Percentiles rank a stretch among this genome's conserved stretches.
Evolutionary conservation across 2,113 vertebrate genomes (phyloP).

Genomic region (Vulpes ferrilata): DNA sequence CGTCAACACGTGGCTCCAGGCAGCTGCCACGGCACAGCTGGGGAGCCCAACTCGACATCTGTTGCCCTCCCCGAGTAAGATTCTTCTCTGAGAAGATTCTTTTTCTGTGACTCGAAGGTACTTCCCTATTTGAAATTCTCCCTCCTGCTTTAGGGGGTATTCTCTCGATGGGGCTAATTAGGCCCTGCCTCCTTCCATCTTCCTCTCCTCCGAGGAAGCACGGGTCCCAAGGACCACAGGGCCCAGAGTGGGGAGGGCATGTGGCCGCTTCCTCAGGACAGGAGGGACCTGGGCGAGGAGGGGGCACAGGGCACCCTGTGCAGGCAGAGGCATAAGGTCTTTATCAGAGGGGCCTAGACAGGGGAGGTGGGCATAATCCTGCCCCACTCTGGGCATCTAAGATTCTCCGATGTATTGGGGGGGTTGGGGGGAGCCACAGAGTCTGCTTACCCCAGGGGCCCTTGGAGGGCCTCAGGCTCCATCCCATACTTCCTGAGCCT

Average conservation of each 20-base stretch:
- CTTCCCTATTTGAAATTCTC: background rate
- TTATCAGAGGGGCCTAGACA: background rate
- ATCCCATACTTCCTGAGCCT: background rate
- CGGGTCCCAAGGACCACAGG: background rate
- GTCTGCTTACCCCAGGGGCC: background rate
- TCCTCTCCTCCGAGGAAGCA: background rate
- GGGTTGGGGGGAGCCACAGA: rapidly evolving
- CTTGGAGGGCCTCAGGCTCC: background rate
- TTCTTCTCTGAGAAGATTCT: background rate
- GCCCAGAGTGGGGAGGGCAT: background rate
- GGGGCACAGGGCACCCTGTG: rapidly evolving
- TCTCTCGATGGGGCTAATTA: background rate
- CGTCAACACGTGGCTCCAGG: background rate
- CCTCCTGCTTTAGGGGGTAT: background rate
- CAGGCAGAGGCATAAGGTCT: background rate
- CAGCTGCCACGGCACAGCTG: background rate
- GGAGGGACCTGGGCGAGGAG: background rate
- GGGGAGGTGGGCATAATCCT: background rate
- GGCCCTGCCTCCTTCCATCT: background rate
- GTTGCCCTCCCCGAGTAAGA: background rate
- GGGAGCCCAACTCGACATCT: no score
- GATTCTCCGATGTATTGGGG: background rate
- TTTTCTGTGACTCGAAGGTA: background rate
- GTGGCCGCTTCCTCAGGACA: background rate
- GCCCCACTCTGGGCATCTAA: background rate